These are phyloP conservation scores for Ceriagrion tenellum DNA, from an alignment of 2,888 invertebrate species.

Conservation along the genomic window DNA sequence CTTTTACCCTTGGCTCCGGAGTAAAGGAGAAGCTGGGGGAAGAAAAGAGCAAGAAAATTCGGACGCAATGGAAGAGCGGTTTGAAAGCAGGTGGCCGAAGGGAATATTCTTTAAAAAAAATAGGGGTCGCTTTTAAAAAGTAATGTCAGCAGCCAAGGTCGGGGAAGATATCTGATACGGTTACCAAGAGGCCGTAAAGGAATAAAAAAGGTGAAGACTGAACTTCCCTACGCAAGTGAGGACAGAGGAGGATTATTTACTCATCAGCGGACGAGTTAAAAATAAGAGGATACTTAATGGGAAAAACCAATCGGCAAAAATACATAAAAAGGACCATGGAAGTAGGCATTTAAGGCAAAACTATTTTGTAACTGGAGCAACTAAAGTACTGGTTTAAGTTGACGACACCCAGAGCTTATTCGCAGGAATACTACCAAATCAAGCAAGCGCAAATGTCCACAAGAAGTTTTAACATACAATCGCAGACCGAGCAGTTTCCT, in stretches of 20 bases:
- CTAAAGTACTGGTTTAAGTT: too few relatives aligned
- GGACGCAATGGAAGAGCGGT: background rate
- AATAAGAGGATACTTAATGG: background rate
- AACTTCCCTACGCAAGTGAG: background rate
- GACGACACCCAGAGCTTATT: too few relatives aligned
- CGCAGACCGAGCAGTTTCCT: too few relatives aligned
- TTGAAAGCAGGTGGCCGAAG: background rate
- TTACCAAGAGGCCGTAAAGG: background rate
- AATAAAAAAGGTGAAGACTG: background rate
- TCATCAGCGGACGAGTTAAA: background rate
- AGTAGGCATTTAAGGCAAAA: too few relatives aligned
- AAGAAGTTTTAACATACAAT: too few relatives aligned
- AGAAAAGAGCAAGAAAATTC: background rate
- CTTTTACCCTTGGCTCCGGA: constrained; percentile 38
- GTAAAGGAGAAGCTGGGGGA: background rate
- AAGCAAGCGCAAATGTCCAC: too few relatives aligned
- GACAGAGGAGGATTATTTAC: background rate
- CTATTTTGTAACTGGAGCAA: too few relatives aligned
- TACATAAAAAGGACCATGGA: too few relatives aligned
- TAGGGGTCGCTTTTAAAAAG: background rate
- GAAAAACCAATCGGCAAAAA: background rate
- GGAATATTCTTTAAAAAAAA: background rate
- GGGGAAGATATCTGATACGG: background rate
- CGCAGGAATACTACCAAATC: too few relatives aligned
- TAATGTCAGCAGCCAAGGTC: background rate